phyloP scores from a whole-genome alignment of 2,888 invertebrate genomes.

The Acholoe squamosa region DNA sequence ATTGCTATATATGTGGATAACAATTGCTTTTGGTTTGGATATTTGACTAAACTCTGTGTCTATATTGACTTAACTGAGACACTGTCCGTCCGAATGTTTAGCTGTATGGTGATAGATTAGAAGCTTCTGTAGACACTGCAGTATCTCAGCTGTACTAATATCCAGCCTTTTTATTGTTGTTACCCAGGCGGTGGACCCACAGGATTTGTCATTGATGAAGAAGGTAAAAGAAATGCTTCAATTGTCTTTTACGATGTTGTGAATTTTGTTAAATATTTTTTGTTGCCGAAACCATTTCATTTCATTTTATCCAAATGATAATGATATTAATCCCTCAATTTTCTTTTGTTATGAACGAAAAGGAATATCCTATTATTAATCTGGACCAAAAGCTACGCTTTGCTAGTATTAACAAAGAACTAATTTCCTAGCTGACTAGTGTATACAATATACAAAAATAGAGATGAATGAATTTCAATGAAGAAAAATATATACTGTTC shows the following conservation, averaged over 20 bases:
- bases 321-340: neutral
- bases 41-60: neutral
- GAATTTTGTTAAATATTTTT: slow-evolving; percentile 8
- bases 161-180: slow-evolving; percentile 44
- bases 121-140: neutral
- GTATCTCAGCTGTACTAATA: slow-evolving; percentile 25
- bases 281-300: neutral
- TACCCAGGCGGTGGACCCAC: slow-evolving; percentile 48
- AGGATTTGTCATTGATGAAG: slow-evolving; percentile 54
- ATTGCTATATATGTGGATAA: slow-evolving; percentile 5
- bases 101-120: neutral
- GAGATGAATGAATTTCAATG: too few species aligned
- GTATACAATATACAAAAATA: too few species aligned
- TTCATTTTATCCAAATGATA: neutral
- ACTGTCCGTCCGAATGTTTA: neutral
- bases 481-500: too few species aligned
- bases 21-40: neutral
- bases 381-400: neutral
- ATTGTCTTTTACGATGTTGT: slow-evolving; percentile 15
- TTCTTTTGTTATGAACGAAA: neutral
- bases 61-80: neutral
- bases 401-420: neutral
- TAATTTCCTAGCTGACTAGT: neutral
- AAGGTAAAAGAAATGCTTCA: slow-evolving; percentile 31
- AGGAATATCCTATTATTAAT: neutral